Conservation (phyloP, 2,113 vertebrate genomes). For the Lynx canadensis region DNA sequence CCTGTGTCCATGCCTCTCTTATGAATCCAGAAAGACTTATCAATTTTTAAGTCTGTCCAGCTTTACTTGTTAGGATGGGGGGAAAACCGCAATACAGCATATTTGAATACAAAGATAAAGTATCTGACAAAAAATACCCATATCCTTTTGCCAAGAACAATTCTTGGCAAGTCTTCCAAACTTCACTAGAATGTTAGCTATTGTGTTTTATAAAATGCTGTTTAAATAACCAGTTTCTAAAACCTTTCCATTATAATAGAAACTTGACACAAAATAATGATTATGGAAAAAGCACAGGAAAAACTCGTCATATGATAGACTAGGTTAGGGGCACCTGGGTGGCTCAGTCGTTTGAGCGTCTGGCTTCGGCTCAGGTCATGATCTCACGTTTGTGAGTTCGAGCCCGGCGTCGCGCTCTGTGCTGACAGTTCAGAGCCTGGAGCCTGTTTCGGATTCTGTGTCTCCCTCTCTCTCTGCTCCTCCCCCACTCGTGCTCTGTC, state of each 20-base stretch:
- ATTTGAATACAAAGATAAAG: neutral
- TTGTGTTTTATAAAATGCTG: neutral
- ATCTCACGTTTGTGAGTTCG: too few relatives aligned
- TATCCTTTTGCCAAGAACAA: neutral
- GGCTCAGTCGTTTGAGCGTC: too few relatives aligned
- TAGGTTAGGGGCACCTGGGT: too few relatives aligned
- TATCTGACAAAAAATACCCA: neutral
- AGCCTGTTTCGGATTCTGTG: too few relatives aligned
- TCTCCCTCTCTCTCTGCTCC: too few relatives aligned
- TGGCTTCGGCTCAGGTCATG: too few relatives aligned
- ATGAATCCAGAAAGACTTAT: neutral
- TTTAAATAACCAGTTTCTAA: neutral
- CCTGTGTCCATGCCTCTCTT: neutral
- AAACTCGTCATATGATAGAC: neutral
- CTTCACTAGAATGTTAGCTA: neutral
- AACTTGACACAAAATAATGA: neutral
- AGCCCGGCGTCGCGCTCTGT: fast-evolving
- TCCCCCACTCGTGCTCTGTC: too few relatives aligned
- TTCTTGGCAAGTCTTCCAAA: neutral
- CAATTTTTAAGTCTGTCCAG: neutral
- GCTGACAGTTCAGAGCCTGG: too few relatives aligned
- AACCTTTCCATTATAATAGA: neutral
- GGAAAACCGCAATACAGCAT: neutral
- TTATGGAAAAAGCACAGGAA: neutral
- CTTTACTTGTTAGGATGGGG: neutral